Conservation (phyloP, 2,888 invertebrate species). For the Epistrophella euchroma region DNA sequence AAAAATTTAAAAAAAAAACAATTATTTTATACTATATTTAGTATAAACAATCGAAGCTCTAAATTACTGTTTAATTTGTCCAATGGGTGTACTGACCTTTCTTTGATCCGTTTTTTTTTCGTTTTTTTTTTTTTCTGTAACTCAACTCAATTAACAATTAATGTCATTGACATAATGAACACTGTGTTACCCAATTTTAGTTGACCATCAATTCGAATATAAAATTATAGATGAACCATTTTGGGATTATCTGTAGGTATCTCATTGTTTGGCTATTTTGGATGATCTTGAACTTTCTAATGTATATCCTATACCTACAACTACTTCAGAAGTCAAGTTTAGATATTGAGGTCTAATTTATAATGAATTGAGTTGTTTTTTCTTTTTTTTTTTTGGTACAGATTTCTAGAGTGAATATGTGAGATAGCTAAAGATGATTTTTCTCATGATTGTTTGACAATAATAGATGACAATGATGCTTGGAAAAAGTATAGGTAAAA, state of each 20-base stretch:
- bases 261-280: neutral
- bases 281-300: conserved; percentile 16
- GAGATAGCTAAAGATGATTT: neutral
- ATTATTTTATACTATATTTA: neutral
- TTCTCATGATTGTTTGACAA: neutral
- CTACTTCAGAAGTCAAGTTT: conserved; percentile 12
- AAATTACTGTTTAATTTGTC: neutral
- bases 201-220: conserved; percentile 19
- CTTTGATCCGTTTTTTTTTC: neutral
- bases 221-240: neutral
- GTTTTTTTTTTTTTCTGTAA: neutral
- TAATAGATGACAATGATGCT: neutral
- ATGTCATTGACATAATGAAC: conserved; percentile 16
- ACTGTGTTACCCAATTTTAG: conserved; percentile 22
- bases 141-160: too few species aligned
- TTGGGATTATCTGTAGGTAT: neutral
- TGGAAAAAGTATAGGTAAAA: too few species aligned
- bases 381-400: neutral
- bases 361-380: neutral
- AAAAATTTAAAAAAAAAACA: neutral
- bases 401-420: neutral
- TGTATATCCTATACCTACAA: too few species aligned
- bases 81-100: conserved; percentile 19
- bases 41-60: neutral
- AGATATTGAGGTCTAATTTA: conserved; percentile 9